Evolutionary conservation across 2,113 vertebrate species (phyloP).

Genomic region (Sinocyclocheilus anshuiensis): DNA sequence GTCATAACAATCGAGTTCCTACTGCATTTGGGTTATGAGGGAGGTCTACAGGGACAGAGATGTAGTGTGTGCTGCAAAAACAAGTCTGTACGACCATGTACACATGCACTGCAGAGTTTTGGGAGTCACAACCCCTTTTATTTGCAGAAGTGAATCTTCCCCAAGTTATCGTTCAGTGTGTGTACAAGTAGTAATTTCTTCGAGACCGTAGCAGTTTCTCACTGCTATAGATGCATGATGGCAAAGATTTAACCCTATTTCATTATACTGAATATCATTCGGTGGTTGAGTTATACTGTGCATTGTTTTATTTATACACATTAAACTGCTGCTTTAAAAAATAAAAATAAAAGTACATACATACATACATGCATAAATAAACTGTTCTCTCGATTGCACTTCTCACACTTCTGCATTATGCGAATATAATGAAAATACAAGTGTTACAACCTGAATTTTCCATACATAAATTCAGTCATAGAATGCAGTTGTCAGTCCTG

Average conservation of each 20-base stretch:
- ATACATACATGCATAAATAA: too few relatives aligned
- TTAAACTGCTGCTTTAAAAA: too few relatives aligned
- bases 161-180: background rate
- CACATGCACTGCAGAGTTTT: conserved; percentile 3
- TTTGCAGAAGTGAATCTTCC: background rate
- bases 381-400: too few relatives aligned
- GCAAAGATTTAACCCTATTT: background rate
- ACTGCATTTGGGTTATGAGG: conserved; percentile 28
- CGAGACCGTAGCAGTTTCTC: background rate
- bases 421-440: too few relatives aligned
- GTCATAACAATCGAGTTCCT: conserved; percentile 32
- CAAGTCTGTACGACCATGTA: background rate
- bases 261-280: too few relatives aligned
- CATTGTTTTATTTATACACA: too few relatives aligned
- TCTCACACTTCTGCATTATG: too few relatives aligned
- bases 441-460: too few relatives aligned
- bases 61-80: background rate
- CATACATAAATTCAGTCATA: too few relatives aligned
- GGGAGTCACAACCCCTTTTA: background rate
- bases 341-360: too few relatives aligned
- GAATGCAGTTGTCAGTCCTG: too few relatives aligned
- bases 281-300: too few relatives aligned
- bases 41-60: conserved; percentile 14
- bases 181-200: background rate
- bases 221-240: background rate